These are phyloP conservation scores for Heptascelio sp. DNA, from an alignment of 2,888 invertebrate species.

Conservation along the genomic window DNA sequence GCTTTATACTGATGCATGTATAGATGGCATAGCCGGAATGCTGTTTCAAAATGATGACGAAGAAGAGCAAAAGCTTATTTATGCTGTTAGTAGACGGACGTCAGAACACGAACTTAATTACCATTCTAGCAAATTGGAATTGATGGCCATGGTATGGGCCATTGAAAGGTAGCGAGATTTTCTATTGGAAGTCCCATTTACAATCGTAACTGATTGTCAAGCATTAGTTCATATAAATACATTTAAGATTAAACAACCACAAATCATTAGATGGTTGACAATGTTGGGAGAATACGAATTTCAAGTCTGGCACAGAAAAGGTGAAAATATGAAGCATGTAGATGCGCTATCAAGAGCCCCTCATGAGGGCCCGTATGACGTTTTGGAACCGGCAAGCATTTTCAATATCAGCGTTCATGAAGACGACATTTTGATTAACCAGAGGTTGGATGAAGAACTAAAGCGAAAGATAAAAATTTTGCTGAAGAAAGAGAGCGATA, in stretches of 20 bases:
- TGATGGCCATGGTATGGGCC: not conserved
- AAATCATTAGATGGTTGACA: not conserved
- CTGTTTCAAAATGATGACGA: not conserved
- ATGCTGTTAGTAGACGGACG: not conserved
- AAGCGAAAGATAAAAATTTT: not conserved
- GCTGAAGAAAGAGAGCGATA: not conserved
- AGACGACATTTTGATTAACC: not conserved
- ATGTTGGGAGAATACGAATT: not conserved
- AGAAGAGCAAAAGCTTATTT: not conserved
- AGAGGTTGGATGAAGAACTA: not conserved
- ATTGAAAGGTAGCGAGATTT: not conserved
- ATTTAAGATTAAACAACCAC: not conserved
- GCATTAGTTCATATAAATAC: not conserved
- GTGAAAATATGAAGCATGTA: not conserved
- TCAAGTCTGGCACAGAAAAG: not conserved
- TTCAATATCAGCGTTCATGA: not conserved
- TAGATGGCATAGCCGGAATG: not conserved
- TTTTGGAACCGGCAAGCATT: not conserved
- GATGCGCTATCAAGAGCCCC: not conserved
- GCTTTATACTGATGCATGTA: not conserved
- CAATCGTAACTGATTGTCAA: not conserved
- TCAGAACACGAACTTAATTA: not conserved
- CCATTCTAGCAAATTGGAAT: not conserved
- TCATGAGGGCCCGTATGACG: not conserved
- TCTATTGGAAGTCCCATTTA: not conserved